Conservation (phyloP, 1,140 invertebrate genomes). For the Plectrocnemia conspersa region DNA sequence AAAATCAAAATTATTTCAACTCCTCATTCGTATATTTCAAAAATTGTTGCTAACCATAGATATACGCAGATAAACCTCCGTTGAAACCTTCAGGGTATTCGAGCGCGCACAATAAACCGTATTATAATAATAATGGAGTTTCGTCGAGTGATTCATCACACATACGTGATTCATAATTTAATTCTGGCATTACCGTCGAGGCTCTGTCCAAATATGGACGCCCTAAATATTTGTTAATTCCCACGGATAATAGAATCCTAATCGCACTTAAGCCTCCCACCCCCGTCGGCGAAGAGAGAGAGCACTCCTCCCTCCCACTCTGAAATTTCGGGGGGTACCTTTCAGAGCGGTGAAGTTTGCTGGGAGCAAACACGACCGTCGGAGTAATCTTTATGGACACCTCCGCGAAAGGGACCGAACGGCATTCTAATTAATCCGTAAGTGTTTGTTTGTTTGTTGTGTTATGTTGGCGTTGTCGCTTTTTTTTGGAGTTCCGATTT, state of each 20-base stretch:
- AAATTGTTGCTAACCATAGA: no score
- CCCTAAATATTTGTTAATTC: conserved; percentile 5
- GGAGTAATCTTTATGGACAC: not conserved
- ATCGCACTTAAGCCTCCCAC: conserved; percentile 13
- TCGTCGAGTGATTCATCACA: conserved; percentile 3
- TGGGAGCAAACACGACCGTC: conserved; percentile 5
- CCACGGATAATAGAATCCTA: conserved; percentile 20
- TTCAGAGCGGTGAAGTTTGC: conserved; percentile 21
- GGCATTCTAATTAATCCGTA: no score
- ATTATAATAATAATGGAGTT: not conserved
- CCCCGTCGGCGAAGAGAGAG: no score
- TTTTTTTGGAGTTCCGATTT: no score
- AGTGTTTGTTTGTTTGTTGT: no score
- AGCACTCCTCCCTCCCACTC: conserved; percentile 3
- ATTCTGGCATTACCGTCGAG: conserved; percentile 11
- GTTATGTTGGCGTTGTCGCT: no score
- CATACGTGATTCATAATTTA: conserved; percentile 19
- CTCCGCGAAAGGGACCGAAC: not conserved
- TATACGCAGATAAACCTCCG: no score
- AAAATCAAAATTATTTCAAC: no score
- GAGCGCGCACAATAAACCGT: conserved; percentile 6
- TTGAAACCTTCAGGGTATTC: conserved; percentile 9
- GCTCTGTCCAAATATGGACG: not conserved
- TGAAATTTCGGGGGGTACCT: no score
- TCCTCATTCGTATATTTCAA: no score